These are phyloP conservation scores for Heliconius melpomene DNA, from an alignment of 1,140 invertebrate species.

Conservation along the genomic window DNA sequence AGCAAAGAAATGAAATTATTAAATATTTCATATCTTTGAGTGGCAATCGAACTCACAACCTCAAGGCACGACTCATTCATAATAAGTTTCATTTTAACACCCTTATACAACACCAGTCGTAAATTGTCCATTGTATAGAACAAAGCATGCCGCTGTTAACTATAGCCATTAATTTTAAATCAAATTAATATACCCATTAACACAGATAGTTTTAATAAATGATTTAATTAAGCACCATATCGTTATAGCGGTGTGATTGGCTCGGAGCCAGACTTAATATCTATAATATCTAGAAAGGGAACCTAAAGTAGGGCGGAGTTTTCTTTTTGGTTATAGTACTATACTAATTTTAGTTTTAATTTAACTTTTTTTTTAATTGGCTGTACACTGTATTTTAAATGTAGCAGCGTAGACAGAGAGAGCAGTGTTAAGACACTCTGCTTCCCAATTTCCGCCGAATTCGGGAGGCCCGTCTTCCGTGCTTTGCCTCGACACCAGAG, in stretches of 20 bases:
- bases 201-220: conserved; percentile 24
- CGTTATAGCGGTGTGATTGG: conserved; percentile 17
- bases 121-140: background rate
- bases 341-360: background rate
- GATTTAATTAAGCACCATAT: conserved; percentile 4
- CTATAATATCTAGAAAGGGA: conserved; percentile 6
- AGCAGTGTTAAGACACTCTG: no score
- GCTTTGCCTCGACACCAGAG: no score
- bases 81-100: background rate
- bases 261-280: conserved; percentile 18
- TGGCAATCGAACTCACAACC: no score
- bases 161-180: conserved; percentile 9
- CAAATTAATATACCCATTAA: conserved; percentile 20
- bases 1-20: no score
- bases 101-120: background rate
- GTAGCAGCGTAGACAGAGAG: no score
- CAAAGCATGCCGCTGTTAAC: background rate
- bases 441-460: no score
- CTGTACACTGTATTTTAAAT: no score
- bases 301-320: background rate
- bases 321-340: background rate
- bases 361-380: background rate
- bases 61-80: background rate
- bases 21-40: no score
- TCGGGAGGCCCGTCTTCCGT: no score